Evolutionary conservation across 2,888 invertebrate genomes (phyloP).

Genomic region (Tetheella fluctuosa): DNA sequence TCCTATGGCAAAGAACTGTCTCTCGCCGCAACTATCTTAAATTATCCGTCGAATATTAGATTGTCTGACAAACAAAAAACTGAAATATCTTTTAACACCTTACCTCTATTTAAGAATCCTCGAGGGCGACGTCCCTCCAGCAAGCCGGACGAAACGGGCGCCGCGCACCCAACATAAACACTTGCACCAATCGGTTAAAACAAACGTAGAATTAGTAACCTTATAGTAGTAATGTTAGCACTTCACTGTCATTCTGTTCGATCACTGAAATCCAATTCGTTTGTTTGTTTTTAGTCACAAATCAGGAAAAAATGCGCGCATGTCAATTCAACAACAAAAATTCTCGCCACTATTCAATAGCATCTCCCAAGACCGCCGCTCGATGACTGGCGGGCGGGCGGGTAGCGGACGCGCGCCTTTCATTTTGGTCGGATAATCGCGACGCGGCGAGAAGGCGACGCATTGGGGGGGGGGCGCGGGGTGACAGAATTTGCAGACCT

Average conservation of each 20-base stretch:
- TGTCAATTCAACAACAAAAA: slow-evolving; percentile 62
- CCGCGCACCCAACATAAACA: slow-evolving; percentile 81
- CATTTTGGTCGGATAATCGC: slow-evolving; percentile 51
- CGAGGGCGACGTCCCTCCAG: slow-evolving; percentile 80
- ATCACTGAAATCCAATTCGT: slow-evolving; percentile 76
- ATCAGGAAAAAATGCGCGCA: slow-evolving; percentile 70
- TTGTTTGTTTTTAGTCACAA: slow-evolving; percentile 76
- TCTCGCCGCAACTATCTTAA: slow-evolving; percentile 41
- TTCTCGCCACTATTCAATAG: slow-evolving; percentile 33
- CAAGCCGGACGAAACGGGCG: slow-evolving; percentile 72
- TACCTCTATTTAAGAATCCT: slow-evolving; percentile 73
- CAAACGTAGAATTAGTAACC: slow-evolving; percentile 55
- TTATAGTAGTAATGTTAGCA: slow-evolving; percentile 53
- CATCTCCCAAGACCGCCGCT: slow-evolving; percentile 65
- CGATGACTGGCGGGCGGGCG: slow-evolving; percentile 70
- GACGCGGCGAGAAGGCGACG: slow-evolving; percentile 35
- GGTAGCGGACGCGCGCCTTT: slow-evolving; percentile 50
- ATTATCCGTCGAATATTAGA: slow-evolving; percentile 21
- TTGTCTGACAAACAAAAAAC: slow-evolving; percentile 39
- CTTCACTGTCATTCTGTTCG: slow-evolving; percentile 66
- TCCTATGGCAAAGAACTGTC: slow-evolving; percentile 56
- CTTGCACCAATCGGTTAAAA: slow-evolving; percentile 74
- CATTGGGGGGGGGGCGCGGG: slow-evolving; percentile 28
- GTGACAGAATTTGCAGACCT: slow-evolving; percentile 28
- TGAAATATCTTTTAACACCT: slow-evolving; percentile 53